Conservation (phyloP, 2,888 invertebrate species). For the Andrena hattorfiana region DNA sequence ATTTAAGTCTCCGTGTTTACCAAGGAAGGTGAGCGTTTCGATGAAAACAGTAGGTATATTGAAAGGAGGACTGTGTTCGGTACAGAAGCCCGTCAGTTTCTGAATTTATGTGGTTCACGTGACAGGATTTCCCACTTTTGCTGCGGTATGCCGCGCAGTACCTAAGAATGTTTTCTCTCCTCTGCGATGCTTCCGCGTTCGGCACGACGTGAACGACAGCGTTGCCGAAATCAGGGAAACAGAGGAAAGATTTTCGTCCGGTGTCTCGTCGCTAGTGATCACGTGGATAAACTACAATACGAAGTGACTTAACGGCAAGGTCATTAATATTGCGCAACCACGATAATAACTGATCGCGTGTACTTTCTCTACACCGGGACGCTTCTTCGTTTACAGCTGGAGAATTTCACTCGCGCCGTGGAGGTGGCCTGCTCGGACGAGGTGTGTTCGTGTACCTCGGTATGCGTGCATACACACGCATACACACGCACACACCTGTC, state of each 20-base stretch:
- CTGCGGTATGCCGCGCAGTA: too few relatives aligned
- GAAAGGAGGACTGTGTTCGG: conserved; percentile 19
- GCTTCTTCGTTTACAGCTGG: conserved; percentile 56
- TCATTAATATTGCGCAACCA: conserved; percentile 60
- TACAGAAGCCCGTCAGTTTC: neutral
- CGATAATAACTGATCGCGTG: conserved; percentile 46
- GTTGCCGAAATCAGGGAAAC: conserved; percentile 1
- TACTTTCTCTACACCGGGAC: conserved; percentile 67
- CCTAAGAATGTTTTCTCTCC: neutral
- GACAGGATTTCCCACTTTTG: conserved; percentile 1
- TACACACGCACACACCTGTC: conserved; percentile 5
- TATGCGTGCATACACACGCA: conserved; percentile 7
- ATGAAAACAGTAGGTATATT: neutral
- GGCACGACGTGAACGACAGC: neutral
- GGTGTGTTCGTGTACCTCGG: conserved; percentile 8
- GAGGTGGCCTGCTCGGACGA: conserved; percentile 16
- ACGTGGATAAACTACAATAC: conserved; percentile 1
- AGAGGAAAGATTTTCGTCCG: neutral
- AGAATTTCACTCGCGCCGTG: conserved; percentile 66
- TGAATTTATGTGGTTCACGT: neutral
- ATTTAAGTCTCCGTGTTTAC: neutral
- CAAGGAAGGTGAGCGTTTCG: neutral
- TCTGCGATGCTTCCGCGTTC: neutral
- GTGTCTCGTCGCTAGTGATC: neutral
- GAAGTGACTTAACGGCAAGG: conserved; percentile 43